phyloP scores from a whole-genome alignment of 2,888 invertebrate species.

The Thera obeliscata region DNA sequence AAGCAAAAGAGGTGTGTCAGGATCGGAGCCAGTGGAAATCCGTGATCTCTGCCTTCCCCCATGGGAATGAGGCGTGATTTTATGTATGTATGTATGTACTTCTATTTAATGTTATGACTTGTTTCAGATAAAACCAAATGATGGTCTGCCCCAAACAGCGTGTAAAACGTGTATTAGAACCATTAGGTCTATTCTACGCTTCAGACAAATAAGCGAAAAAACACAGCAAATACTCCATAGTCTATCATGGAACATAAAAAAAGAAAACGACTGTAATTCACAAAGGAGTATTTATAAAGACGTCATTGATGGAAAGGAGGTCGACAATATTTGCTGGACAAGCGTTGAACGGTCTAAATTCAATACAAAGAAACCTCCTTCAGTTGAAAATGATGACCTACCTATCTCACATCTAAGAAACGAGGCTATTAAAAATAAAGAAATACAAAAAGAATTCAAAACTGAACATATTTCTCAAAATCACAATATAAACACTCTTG shows the following conservation, averaged over 20 bases:
- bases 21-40: too few species aligned
- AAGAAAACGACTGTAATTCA: background rate
- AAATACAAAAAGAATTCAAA: background rate
- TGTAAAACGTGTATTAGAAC: background rate
- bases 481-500: background rate
- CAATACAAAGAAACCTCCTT: too few species aligned
- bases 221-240: conserved; percentile 35
- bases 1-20: too few species aligned
- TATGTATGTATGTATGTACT: too few species aligned
- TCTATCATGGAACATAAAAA: background rate
- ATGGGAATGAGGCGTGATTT: too few species aligned
- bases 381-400: too few species aligned
- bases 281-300: conserved; percentile 1
- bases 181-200: background rate
- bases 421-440: background rate
- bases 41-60: too few species aligned
- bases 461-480: background rate
- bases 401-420: background rate
- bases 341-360: background rate
- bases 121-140: conserved; percentile 3
- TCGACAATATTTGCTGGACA: background rate
- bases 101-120: too few species aligned
- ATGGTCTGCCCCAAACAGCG: background rate
- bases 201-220: conserved; percentile 32
- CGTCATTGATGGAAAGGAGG: conserved; percentile 3